Evolutionary conservation across 92 coral and sea anemone genomes (phyloP), one percentile per base, ranked within the genome.

Genomic region (Galaxea fascicularis): DNA sequence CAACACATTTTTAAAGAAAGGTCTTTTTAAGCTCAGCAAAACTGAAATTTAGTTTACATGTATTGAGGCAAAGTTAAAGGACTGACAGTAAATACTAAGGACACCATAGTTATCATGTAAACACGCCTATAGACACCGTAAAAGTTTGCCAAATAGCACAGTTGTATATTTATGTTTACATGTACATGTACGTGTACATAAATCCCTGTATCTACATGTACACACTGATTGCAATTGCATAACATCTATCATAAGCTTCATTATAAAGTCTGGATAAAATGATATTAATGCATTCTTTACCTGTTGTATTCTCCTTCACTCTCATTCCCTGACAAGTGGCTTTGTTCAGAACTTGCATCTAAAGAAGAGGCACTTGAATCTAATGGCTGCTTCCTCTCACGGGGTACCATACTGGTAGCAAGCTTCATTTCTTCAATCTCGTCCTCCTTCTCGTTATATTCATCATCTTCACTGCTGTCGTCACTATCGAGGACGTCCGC

Each of bases 301-400:
- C 85, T 67, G 74, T 46, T 80, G 66, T 0, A 66, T 46, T 66
- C 74, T 25, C n/a, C 85, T 44, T 80, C 74, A 66, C 64, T 80
- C 62, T 80, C 76, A 22, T 64, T 29, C 65, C 64, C 76, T 35
- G 85, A 24, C 76, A 49, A 80, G 58, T 70, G 75, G n/a, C 46
- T 77, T 53, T 47, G 85, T 22, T 80, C 85, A 80, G 74, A 80
- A 80, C 85, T 80, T 80, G 85, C 44, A 20, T 47, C 76, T 80
- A 47, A 44, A 31, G 85, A 65, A 47, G 85, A 79, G 60, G 73
- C 25, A 79, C 85, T 79, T 79, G 85, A 79, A 79, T 79, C 49
- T 79, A 79, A 79, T 20, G 45, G 62, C 75, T 79, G 85, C 62
- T 49, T 78, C 59, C 21, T 78, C 83, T 78, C 83, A 63, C 83